These are phyloP conservation scores for Dyspetes luteomarginatus DNA, from an alignment of 2,888 invertebrate genomes.

Conservation along the genomic window DNA sequence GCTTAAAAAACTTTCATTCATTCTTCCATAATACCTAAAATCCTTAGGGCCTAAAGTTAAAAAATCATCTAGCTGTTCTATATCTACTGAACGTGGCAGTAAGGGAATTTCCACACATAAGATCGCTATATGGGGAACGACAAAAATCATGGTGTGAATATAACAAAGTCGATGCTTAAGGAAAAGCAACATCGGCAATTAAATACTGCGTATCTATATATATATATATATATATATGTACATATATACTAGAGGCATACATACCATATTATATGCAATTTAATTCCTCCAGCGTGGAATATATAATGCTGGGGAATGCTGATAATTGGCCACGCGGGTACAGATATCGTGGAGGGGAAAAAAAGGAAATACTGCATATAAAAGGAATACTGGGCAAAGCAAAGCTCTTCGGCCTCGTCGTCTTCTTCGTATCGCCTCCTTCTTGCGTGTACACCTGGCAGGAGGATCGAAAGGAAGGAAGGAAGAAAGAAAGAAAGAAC, in stretches of 20 bases:
- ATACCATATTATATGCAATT: constrained; percentile 57
- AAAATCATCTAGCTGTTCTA: too few relatives aligned
- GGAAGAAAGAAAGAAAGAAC: background rate
- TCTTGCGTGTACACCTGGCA: constrained; percentile 21
- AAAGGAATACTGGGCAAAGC: constrained; percentile 27
- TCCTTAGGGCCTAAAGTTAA: too few relatives aligned
- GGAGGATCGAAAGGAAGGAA: constrained; percentile 8
- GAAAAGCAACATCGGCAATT: background rate
- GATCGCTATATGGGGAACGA: constrained; percentile 49
- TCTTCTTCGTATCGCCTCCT: constrained; percentile 40
- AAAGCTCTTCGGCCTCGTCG: constrained; percentile 59
- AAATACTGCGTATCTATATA: background rate
- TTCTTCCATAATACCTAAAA: too few relatives aligned
- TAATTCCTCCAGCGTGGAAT: constrained; percentile 46
- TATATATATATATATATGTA: background rate
- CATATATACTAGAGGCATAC: constrained; percentile 53
- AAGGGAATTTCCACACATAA: constrained; percentile 57
- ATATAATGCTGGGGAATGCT: constrained; percentile 79
- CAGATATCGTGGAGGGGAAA: constrained; percentile 70
- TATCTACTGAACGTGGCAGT: too few relatives aligned
- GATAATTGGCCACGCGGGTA: constrained; percentile 78
- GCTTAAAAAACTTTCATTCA: too few relatives aligned
- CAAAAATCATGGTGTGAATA: constrained; percentile 41
- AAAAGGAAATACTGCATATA: constrained; percentile 52
- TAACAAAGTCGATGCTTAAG: background rate